Conservation (phyloP, 2,113 vertebrate genomes). For the Antechinus flavipes region DNA sequence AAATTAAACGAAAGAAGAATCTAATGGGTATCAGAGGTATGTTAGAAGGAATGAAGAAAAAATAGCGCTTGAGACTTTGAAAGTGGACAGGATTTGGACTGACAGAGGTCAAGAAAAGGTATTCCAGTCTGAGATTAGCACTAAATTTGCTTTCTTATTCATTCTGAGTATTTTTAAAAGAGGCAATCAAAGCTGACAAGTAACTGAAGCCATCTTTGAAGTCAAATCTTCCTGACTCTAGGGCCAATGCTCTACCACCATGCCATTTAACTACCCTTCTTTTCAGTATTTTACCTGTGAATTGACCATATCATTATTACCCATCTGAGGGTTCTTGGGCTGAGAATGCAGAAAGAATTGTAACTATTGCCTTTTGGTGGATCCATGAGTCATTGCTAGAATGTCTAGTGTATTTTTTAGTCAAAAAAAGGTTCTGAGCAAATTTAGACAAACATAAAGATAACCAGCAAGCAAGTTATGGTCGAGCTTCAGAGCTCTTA, state of each 20-base stretch:
- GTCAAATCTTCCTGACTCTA: background rate
- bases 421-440: conserved; percentile 65
- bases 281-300: background rate
- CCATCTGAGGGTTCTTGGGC: background rate
- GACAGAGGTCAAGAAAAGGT: background rate
- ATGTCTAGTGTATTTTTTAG: conserved; percentile 65
- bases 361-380: conserved; percentile 45
- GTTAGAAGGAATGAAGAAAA: background rate
- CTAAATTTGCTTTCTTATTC: background rate
- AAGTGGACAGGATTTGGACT: background rate
- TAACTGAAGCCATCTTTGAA: background rate
- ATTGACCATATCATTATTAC: background rate
- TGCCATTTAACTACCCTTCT: background rate
- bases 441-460: conserved; percentile 41
- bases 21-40: background rate
- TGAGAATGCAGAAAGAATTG: conserved; percentile 36
- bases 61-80: background rate
- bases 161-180: background rate
- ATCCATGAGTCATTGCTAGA: conserved; percentile 69
- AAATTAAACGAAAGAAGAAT: background rate
- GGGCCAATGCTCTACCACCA: background rate
- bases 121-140: background rate
- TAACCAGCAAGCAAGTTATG: conserved; percentile 33
- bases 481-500: background rate
- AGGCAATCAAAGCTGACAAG: background rate